phyloP scores from a whole-genome alignment of 2,113 vertebrate species.

The Semnornis frantzii region DNA sequence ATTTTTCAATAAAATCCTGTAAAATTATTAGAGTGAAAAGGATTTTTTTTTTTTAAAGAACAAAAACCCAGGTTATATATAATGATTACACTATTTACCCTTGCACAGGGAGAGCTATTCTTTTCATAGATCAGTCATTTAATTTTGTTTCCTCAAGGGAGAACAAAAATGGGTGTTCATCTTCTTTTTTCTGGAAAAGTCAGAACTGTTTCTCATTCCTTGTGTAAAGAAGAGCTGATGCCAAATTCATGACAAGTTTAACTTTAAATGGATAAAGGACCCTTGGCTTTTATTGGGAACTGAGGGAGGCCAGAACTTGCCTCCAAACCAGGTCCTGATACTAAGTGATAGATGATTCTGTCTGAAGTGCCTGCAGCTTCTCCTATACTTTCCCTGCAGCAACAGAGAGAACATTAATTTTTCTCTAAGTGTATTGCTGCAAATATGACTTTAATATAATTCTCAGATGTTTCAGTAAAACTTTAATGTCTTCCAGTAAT shows the following conservation, averaged over 20 bases:
- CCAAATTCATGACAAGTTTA: background rate
- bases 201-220: background rate
- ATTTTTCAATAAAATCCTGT: background rate
- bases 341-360: conserved; percentile 47
- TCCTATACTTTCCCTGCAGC: conserved; percentile 12
- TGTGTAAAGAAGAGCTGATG: conserved; percentile 14
- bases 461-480: conserved; percentile 65
- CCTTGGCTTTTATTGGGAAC: conserved; percentile 10
- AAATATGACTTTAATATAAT: conserved; percentile 70
- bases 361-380: conserved; percentile 40
- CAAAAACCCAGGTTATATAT: background rate
- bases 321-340: conserved; percentile 23
- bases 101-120: background rate
- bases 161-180: background rate
- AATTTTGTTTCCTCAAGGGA: background rate
- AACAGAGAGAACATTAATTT: conserved; percentile 67
- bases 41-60: background rate
- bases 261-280: conserved; percentile 32
- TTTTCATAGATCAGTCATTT: background rate
- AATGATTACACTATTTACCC: background rate
- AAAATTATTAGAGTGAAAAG: background rate
- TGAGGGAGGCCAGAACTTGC: conserved; percentile 7
- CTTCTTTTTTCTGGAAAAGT: background rate
- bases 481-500: conserved; percentile 54
- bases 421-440: conserved; percentile 62